These are phyloP conservation scores for Chelon auratus DNA, from an alignment of 2,797 vertebrate genomes.

Conservation along the genomic window DNA sequence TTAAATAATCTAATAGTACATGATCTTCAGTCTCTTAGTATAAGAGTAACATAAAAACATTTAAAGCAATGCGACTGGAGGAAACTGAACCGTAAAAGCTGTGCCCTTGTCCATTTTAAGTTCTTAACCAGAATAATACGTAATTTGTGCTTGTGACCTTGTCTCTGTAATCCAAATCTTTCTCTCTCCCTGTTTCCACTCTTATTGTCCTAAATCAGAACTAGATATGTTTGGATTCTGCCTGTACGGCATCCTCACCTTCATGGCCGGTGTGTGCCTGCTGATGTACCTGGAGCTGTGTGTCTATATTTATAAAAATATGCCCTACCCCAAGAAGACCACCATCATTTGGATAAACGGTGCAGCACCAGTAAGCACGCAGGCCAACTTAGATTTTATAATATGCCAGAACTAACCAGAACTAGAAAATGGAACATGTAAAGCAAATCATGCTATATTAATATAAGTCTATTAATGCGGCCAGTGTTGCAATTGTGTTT, in stretches of 20 bases:
- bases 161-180: not conserved
- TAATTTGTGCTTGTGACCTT: not conserved
- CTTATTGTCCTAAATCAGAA: conserved; percentile 70
- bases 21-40: not conserved
- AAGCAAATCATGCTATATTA: not conserved
- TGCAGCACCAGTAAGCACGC: conserved; percentile 87
- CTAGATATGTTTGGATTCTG: conserved; percentile 83
- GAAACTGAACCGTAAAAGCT: not conserved
- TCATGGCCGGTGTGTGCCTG: conserved; percentile 85
- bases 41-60: not conserved
- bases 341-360: conserved; percentile 90
- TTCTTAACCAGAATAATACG: not conserved
- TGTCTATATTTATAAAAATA: conserved; percentile 86
- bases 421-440: not conserved
- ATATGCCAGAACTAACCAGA: not conserved
- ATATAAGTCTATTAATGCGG: not conserved
- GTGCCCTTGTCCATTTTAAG: not conserved
- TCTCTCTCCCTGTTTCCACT: not conserved
- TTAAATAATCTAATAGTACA: not conserved
- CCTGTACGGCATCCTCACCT: conserved; percentile 86
- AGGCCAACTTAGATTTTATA: not conserved
- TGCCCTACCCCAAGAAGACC: conserved; percentile 85
- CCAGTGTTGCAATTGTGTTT: not conserved
- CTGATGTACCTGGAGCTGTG: conserved; percentile 89
- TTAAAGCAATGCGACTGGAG: not conserved